These are phyloP conservation scores for Odontocerum albicorne DNA, from an alignment of 2,888 invertebrate species.

Conservation along the genomic window DNA sequence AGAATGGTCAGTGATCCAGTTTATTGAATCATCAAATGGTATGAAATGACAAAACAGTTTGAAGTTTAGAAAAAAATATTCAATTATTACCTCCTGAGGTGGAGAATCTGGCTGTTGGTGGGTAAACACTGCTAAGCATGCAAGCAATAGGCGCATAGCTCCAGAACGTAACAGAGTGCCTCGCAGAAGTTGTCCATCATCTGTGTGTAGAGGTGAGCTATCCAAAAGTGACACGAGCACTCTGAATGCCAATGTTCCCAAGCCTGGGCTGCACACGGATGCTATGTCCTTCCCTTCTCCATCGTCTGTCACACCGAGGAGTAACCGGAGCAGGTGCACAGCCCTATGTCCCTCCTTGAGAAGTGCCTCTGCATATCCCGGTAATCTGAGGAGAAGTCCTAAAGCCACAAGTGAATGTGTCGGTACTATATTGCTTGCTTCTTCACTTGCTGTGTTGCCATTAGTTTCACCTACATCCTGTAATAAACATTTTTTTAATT, in stretches of 20 bases:
- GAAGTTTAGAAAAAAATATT: too few relatives aligned
- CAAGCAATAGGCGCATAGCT: slow-evolving; percentile 81
- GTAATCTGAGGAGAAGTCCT: slow-evolving; percentile 83
- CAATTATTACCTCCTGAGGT: slow-evolving; percentile 42
- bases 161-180: slow-evolving; percentile 81
- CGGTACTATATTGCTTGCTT: slow-evolving; percentile 64
- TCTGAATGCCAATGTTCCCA: slow-evolving; percentile 73
- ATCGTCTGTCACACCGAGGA: slow-evolving; percentile 89
- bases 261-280: slow-evolving; percentile 41
- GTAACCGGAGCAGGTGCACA: slow-evolving; percentile 80
- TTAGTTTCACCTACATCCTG: slow-evolving; percentile 61
- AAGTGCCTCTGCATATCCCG: slow-evolving; percentile 88
- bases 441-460: slow-evolving; percentile 44
- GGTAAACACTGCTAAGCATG: slow-evolving; percentile 87
- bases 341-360: slow-evolving; percentile 83
- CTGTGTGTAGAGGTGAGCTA: slow-evolving; percentile 71
- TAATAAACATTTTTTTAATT: neutral
- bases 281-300: slow-evolving; percentile 70
- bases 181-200: slow-evolving; percentile 75
- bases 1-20: too few relatives aligned
- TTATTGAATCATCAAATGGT: too few relatives aligned
- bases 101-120: slow-evolving; percentile 67
- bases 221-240: slow-evolving; percentile 78
- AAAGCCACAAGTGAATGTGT: slow-evolving; percentile 91
- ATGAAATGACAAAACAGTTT: too few relatives aligned